These are phyloP conservation scores for Cyphomyrmex costatus DNA, from an alignment of 1,140 invertebrate species.

Conservation along the genomic window DNA sequence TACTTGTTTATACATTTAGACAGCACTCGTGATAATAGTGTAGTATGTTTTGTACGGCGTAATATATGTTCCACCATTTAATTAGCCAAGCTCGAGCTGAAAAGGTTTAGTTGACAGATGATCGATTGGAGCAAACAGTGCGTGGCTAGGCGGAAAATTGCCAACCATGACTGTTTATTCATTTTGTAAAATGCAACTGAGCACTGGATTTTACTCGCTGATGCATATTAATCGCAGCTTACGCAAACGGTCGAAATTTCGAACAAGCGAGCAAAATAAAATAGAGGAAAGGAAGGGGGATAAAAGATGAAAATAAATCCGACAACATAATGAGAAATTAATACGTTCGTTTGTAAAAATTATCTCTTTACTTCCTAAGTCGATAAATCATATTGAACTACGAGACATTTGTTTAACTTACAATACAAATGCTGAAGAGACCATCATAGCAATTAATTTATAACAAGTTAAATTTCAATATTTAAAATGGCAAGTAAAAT, in stretches of 20 bases:
- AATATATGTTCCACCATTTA: background rate
- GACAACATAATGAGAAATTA: background rate
- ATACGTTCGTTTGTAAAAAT: constrained; percentile 3
- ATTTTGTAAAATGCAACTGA: constrained; percentile 34
- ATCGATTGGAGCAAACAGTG: constrained; percentile 51
- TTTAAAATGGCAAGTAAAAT: background rate
- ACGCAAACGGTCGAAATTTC: constrained; percentile 16
- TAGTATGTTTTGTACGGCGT: background rate
- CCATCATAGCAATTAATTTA: background rate
- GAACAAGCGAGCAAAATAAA: background rate
- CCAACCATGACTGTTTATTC: constrained; percentile 43
- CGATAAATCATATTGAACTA: background rate
- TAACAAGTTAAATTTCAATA: background rate
- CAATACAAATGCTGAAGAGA: background rate
- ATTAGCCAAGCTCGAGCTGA: constrained; percentile 8
- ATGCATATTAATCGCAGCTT: constrained; percentile 19
- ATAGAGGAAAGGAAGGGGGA: background rate
- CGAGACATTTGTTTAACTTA: constrained; percentile 10
- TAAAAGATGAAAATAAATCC: constrained; percentile 13
- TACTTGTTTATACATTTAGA: background rate
- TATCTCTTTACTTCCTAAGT: background rate
- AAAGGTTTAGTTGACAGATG: constrained; percentile 3
- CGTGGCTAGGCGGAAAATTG: constrained; percentile 43
- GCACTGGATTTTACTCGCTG: constrained; percentile 6
- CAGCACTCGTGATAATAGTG: background rate